A percentile compares a stretch with the other conserved stretches of the same genome.
phyloP scores from a whole-genome alignment of 2,113 vertebrate genomes.

The Ciconia boyciana region DNA sequence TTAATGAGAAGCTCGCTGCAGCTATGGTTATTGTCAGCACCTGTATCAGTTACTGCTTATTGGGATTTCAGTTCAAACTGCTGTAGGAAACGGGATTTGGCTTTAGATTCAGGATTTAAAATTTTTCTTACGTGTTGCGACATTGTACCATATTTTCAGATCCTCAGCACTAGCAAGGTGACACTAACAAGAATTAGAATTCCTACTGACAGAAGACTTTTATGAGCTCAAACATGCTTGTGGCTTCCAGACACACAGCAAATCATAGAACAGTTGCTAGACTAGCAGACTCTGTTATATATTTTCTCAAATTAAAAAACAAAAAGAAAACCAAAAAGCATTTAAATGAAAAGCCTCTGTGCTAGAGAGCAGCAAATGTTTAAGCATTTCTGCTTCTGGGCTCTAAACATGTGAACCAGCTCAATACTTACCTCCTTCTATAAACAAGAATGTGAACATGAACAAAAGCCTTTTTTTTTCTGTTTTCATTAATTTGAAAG shows the following conservation, averaged over 20 bases:
- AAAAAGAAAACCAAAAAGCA: not conserved
- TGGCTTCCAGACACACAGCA: not conserved
- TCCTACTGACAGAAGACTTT: not conserved
- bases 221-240: not conserved
- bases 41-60: not conserved
- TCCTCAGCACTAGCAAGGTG: not conserved
- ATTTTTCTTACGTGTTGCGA: accelerated
- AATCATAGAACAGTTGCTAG: not conserved
- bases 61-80: not conserved
- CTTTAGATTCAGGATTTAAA: not conserved
- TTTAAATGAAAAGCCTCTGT: not conserved
- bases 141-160: not conserved
- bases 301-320: not conserved
- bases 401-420: not conserved
- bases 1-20: constrained; percentile 7
- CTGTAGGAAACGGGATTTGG: constrained; percentile 21
- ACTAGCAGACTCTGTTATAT: not conserved
- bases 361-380: not conserved
- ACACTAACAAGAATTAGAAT: not conserved
- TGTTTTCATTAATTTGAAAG: not conserved
- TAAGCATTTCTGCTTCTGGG: not conserved
- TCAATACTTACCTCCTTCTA: not conserved
- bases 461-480: not conserved
- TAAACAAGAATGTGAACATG: not conserved
- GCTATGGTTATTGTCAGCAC: constrained; percentile 35